phyloP scores from a whole-genome alignment of 2,797 vertebrate genomes.

The Paguma larvata region DNA sequence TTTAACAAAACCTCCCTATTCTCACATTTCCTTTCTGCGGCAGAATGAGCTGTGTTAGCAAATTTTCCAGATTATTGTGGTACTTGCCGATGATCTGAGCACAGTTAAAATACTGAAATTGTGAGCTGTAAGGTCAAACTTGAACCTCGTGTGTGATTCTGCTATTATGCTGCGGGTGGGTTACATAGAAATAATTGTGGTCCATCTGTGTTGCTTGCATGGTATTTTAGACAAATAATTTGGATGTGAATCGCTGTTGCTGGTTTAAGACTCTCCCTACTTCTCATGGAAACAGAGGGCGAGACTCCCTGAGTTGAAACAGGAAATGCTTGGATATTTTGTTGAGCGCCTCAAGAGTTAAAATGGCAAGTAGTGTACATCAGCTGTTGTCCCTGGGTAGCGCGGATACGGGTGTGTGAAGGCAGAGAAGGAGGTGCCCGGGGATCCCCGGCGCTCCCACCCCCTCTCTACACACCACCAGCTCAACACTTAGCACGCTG shows the following conservation, averaged over 20 bases:
- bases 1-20: conserved; percentile 66
- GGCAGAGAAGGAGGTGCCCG: neutral
- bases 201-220: neutral
- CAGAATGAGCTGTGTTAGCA: conserved; percentile 69
- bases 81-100: conserved; percentile 50
- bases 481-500: neutral
- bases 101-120: conserved; percentile 50
- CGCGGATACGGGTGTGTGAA: accelerated
- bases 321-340: neutral
- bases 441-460: accelerated
- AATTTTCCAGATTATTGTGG: conserved; percentile 69
- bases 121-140: neutral
- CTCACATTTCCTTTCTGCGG: conserved; percentile 53
- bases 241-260: neutral
- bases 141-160: neutral
- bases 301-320: neutral
- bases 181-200: neutral
- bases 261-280: neutral
- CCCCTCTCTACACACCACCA: neutral
- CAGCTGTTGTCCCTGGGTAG: neutral
- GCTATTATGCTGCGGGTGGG: neutral
- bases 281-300: conserved; percentile 34
- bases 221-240: neutral
- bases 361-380: neutral
- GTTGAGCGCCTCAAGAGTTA: neutral